Base-by-base conservation (phyloP, 2,113 vertebrate species). In the Machaerirhynchus nigripectus region DNA sequence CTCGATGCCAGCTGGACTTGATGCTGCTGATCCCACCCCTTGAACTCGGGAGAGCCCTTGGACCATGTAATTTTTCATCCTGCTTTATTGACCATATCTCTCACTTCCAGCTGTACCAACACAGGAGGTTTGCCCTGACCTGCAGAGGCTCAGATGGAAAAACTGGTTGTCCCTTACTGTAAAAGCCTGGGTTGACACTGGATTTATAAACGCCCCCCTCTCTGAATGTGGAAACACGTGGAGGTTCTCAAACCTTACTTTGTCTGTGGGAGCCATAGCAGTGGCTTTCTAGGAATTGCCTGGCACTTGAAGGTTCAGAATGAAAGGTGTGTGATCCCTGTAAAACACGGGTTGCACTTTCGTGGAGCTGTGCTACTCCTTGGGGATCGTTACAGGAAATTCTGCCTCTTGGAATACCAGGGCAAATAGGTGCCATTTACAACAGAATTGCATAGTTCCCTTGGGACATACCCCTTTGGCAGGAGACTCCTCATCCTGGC, bases 311-410 rank as follows among this genome's bases (percentile, higher is more conserved):
- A 50, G 50, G 57, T 27, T 73, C 15, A 2, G 46, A 78, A 56
- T 3, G 26, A 50, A 33, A 33, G 26, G 15, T 6, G 46, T 18
- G 23, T 10, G 26, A 46, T 85, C 39, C 33, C 28, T 90, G 53
- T 55, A n/a, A 82, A 90, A 50, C 2, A 6, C 8, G 28, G 57
- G n/a, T 35, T 77, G 55, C 31, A 50, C 37, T 93, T 96, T 7
- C 1, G 6, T 63, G 71, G 76, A 90, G 47, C 83, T 88, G 86
- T 86, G 84, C 85, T 96, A 90, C 76, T 71, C 85, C 86, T 93
- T 90, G 89, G 68, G 96, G 92, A 93, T 77, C 55, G 47, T 53
- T 20, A 35, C 16, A 26, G 68, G 92, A 77, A 94, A 80, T 90
- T 92, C 71, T 81, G 3, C 27, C 56, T 76, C 40, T 24, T 55